Base-by-base conservation (phyloP, 2,888 invertebrate genomes). In the Diabrotica balteata region DNA sequence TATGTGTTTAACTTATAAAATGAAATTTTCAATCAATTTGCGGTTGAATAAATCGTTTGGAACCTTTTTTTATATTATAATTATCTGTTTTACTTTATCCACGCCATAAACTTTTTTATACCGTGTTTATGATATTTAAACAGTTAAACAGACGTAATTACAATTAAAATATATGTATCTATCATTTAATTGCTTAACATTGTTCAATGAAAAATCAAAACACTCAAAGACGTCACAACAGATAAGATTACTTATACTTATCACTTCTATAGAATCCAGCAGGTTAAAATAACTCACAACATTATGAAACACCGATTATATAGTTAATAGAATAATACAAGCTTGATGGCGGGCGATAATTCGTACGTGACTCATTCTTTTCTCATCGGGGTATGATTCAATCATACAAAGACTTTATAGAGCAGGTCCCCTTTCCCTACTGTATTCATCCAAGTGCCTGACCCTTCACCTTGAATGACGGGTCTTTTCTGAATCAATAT, bases 301-400 rank as follows among this genome's bases (percentile, higher is more conserved):
- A 3, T 52, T 52, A 32, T 52, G 52, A 52, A 22, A 52, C 52
- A 32, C 32, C 32, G 32, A 32, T 32, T 32, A 32, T 32, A 32
- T 32, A 32, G 32, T 32, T 32, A 32, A 32, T 32, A 32, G 32
- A 32, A 32, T 32, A 32, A 32, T 32, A 32, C 32, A 32, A 32
- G 32, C 32, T 32, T 32, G 22, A 52, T 52, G 32, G 10, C 52
- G 52, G 22, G 52, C 32, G 70, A 74, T 75, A 73, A 75, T 75
- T 73, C 75, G 73, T 73, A 66, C 45, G 75, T 76, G 76, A 76
- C 67, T 76, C 76, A 76, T 32, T 32, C 32, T 32, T 32, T 32
- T 32, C 69, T 76, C 71, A 69, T 69, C 67, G 71, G 71, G 73
- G 74, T 68, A 73, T 70, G 73, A 76, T 73, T 76, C 70, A 76